A percentile compares a stretch with the other conserved stretches of the same genome.
These are phyloP conservation scores for Stercorarius parasiticus DNA, from an alignment of 2,113 vertebrate genomes.

Conservation along the genomic window DNA sequence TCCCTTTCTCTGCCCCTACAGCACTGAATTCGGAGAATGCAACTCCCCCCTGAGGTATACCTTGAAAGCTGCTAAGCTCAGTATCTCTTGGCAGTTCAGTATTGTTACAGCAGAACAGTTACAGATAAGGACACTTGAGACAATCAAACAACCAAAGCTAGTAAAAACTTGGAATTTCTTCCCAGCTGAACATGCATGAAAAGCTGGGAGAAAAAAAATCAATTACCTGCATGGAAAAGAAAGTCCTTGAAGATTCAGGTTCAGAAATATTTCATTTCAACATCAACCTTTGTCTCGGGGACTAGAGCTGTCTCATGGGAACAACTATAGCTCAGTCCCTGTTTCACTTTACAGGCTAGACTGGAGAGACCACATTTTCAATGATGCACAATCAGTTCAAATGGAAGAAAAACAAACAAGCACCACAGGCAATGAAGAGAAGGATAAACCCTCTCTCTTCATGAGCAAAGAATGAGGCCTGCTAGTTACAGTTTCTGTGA, in stretches of 20 bases:
- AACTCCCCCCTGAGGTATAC: fast-evolving
- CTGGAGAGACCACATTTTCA: neutral
- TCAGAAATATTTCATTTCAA: neutral
- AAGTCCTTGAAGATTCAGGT: neutral
- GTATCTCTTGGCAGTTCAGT: neutral
- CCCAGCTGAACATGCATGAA: neutral
- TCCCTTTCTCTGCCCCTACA: neutral
- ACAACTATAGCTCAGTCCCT: neutral
- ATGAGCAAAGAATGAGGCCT: neutral
- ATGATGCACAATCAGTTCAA: neutral
- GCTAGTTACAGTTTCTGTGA: neutral
- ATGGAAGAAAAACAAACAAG: neutral
- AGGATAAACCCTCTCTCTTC: neutral
- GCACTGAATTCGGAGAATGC: neutral
- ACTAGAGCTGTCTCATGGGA: neutral
- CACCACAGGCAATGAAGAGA: neutral
- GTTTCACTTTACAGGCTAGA: neutral
- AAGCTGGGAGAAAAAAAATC: neutral
- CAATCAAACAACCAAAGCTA: neutral
- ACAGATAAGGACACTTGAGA: neutral
- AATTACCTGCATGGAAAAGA: neutral
- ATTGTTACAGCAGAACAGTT: neutral
- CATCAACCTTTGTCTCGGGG: neutral
- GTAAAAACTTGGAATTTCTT: neutral
- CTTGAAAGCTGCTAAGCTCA: neutral